Conservation (phyloP, 2,797 vertebrate genomes). For the Megaceryle alcyon region DNA sequence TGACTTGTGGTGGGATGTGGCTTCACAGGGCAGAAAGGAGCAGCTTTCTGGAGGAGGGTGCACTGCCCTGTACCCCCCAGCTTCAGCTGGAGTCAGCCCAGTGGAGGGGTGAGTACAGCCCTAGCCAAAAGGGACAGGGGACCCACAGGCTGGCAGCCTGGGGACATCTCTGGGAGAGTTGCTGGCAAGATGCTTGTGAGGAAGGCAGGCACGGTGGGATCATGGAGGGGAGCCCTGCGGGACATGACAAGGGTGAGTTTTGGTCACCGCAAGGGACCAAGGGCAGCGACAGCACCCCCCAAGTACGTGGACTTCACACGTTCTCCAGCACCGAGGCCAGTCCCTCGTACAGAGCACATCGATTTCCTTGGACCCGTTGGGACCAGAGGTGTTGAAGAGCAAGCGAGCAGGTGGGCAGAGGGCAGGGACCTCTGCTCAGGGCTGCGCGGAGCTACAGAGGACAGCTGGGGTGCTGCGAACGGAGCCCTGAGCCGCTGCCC, state of each 20-base stretch:
- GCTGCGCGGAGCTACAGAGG: background rate
- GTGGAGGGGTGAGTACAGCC: rapidly evolving
- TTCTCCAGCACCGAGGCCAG: background rate
- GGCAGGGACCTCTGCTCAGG: background rate
- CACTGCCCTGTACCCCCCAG: background rate
- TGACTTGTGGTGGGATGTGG: background rate
- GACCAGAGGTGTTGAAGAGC: background rate
- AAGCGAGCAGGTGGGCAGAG: background rate
- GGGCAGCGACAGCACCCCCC: background rate
- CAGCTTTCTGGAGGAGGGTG: no score
- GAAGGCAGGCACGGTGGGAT: background rate
- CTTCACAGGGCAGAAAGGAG: background rate
- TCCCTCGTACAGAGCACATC: rapidly evolving
- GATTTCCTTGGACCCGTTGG: background rate
- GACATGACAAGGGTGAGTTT: background rate
- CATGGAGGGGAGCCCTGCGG: background rate
- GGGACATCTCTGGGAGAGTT: background rate
- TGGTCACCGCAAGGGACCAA: background rate
- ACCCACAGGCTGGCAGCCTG: background rate
- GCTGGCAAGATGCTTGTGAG: background rate
- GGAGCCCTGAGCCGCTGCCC: background rate
- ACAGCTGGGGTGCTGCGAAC: background rate
- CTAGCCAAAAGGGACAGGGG: rapidly evolving
- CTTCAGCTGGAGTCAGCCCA: background rate
- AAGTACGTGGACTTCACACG: rapidly evolving